Conservation (phyloP, 2,888 invertebrate species). For the Cryptus armator region DNA sequence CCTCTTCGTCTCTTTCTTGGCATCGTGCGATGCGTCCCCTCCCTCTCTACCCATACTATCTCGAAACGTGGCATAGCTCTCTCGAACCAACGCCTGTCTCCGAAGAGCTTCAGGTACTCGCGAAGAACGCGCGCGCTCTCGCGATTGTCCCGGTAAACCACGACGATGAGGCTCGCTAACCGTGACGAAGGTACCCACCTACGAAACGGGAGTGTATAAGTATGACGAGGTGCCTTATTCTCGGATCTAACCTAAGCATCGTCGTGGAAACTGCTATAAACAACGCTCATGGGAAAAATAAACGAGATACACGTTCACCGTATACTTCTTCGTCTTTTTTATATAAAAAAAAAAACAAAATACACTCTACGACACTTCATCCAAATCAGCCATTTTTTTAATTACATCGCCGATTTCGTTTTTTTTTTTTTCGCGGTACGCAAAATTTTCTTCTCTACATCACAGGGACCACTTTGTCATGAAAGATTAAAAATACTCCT, state of each 20-base stretch:
- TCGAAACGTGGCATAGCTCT: slow-evolving; percentile 29
- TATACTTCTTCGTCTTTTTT: not conserved
- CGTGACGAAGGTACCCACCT: slow-evolving; percentile 83
- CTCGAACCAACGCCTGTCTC: slow-evolving; percentile 54
- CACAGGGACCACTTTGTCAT: too few relatives aligned
- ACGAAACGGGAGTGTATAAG: slow-evolving; percentile 76
- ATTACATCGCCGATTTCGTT: too few relatives aligned
- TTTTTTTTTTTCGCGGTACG: too few relatives aligned
- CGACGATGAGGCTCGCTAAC: slow-evolving; percentile 80
- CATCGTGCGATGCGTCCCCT: slow-evolving; percentile 36
- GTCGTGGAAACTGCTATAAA: slow-evolving; percentile 3
- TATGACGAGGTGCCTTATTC: slow-evolving; percentile 37
- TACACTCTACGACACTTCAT: not conserved
- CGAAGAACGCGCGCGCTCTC: slow-evolving; percentile 68
- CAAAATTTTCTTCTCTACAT: too few relatives aligned
- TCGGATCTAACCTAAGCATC: slow-evolving; percentile 1
- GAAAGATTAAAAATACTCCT: too few relatives aligned
- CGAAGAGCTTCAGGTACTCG: slow-evolving; percentile 52
- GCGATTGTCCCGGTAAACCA: slow-evolving; percentile 81
- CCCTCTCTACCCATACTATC: slow-evolving; percentile 28
- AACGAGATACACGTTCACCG: slow-evolving; percentile 12
- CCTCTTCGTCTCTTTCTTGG: slow-evolving; percentile 44
- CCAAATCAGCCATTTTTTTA: not conserved
- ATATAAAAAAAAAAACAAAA: not conserved
- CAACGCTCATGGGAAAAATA: slow-evolving; percentile 32